Base-by-base conservation (phyloP, 2,797 vertebrate genomes). In the Oreochromis grahami region DNA sequence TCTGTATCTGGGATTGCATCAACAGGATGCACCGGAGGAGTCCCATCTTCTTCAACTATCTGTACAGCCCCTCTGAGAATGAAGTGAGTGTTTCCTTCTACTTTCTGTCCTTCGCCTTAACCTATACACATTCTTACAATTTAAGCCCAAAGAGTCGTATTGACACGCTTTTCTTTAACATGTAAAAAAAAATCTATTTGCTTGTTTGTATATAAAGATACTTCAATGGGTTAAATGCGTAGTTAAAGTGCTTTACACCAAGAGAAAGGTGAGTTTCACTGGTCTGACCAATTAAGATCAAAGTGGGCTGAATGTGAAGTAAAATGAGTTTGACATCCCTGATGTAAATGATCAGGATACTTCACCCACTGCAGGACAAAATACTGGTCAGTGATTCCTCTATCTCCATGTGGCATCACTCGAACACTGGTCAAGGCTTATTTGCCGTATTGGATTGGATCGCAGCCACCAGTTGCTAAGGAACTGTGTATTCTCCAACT, bases 1-100 rank as follows among this genome's bases (percentile, higher is more conserved):
- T 99, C 91, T 99, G 98, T 90, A 97, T 99, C 94, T 99, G 99
- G 99, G 98, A 99, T 26, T 98, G 96, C 87, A 98, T 99, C 91
- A 98, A 96, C 91, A 96, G 97, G 91, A 98, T 98, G 96, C 98
- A 99, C 93, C 96, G 95, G 88, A 97, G 96, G 86, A 98, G 96
- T 80, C 98, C 99, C 2, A 76, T 99, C 93, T 99, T 99, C 97
- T 98, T 98, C 94, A 99, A 99, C 97, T 99, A 99, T 89, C 96
- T 99, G 89, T 99, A 98, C 94, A 96, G 94, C 80, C 97, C 98
- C 74, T 88, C 95, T 77, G 98, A 99, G 93, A 90, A 84, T 2
- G 97, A 98, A 91, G 98, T 99, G 96, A 94, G 91, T 72, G 17
- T 74, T 65, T 60, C n/a, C n/a, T 21, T 34, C 60, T 2, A 4